A percentile compares a stretch with the other conserved stretches of the same genome.
Evolutionary conservation across 2,113 vertebrate genomes (phyloP).

Genomic region (Pelecanoides urinatrix): DNA sequence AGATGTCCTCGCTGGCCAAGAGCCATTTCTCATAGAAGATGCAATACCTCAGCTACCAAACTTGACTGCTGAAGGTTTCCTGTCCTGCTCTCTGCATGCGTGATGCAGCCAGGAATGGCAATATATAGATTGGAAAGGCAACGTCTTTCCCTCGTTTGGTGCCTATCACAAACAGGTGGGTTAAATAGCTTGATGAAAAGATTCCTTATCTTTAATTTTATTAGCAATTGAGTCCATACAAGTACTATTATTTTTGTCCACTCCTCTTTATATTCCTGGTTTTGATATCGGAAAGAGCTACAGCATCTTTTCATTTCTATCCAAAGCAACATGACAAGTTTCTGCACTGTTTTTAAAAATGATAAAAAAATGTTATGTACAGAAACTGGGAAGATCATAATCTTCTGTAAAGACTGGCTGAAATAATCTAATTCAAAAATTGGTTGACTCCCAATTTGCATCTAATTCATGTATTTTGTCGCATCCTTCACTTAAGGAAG

Average conservation of each 20-base stretch:
- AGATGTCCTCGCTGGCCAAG: not conserved
- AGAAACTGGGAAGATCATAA: not conserved
- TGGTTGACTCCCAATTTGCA: not conserved
- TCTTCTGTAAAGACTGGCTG: not conserved
- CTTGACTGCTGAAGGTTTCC: not conserved
- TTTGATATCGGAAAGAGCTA: not conserved
- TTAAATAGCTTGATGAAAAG: not conserved
- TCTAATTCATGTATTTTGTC: not conserved
- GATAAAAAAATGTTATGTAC: not conserved
- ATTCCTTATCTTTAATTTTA: not conserved
- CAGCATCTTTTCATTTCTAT: not conserved
- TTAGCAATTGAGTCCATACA: not conserved
- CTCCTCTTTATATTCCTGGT: not conserved
- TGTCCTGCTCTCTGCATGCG: not conserved
- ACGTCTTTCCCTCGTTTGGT: not conserved
- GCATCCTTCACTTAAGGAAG: not conserved
- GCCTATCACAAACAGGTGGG: not conserved
- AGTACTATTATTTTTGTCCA: not conserved
- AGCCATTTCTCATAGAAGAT: not conserved
- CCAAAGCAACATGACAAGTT: not conserved
- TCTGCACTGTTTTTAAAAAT: not conserved
- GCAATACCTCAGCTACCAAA: not conserved
- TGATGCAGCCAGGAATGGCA: not conserved
- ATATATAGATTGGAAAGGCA: not conserved
- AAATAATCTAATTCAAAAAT: not conserved